Percentiles rank a stretch among this genome's conserved stretches.
These are phyloP conservation scores for Characodon lateralis DNA, from an alignment of 2,797 vertebrate genomes.

Conservation along the genomic window DNA sequence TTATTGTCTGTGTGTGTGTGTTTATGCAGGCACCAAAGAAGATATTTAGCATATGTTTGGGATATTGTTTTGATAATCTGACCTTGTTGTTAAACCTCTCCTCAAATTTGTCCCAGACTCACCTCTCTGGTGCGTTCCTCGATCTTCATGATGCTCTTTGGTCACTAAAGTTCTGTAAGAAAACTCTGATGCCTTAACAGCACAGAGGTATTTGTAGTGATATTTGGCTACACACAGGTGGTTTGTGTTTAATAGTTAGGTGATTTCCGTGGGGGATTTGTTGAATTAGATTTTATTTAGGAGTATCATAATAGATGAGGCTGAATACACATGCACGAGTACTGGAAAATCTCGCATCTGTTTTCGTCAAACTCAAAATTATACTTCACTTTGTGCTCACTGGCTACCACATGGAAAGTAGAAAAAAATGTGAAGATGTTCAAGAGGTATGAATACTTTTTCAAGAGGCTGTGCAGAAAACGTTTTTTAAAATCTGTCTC, in stretches of 20 bases:
- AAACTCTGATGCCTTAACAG: not conserved
- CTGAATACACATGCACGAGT: not conserved
- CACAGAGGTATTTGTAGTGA: not conserved
- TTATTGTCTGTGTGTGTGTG: conserved; percentile 1
- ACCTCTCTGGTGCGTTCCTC: too few relatives aligned
- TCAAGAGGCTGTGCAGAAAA: not conserved
- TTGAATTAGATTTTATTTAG: not conserved
- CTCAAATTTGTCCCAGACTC: too few relatives aligned
- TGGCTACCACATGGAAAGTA: not conserved
- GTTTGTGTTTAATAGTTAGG: not conserved
- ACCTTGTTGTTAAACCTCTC: too few relatives aligned
- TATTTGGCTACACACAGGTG: not conserved
- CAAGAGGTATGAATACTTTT: not conserved
- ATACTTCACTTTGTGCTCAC: not conserved
- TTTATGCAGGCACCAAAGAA: conserved; percentile 1
- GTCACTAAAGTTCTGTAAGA: not conserved
- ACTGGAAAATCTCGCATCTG: not conserved
- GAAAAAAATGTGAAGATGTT: not conserved
- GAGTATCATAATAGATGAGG: not conserved
- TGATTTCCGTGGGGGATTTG: not conserved
- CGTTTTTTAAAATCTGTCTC: not conserved
- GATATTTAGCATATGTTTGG: not conserved
- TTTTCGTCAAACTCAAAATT: too few relatives aligned
- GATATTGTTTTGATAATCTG: not conserved
- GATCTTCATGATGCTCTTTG: too few relatives aligned